Evolutionary conservation across 2,797 vertebrate genomes (phyloP), one percentile per base, ranked within the genome.

Genomic region (Phoxinus dragarum): DNA sequence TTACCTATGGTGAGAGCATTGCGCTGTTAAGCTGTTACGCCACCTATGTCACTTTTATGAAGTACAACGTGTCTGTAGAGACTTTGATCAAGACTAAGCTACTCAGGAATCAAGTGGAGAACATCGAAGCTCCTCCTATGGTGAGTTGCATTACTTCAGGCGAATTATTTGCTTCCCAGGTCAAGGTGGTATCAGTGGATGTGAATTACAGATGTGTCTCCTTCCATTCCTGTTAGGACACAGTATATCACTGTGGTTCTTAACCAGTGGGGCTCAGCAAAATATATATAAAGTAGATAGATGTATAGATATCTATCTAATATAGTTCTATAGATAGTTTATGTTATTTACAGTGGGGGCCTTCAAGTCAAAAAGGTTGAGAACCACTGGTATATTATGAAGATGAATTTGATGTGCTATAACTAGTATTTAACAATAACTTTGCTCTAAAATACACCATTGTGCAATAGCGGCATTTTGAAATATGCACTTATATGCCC

Each of bases 1-100:
- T 99, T 91, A 92, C 94, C 61, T 87, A 96, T 91, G 89, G 82
- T 89, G 98, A 99, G 91, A 99, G 98, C 86, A 68, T 96, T 17
- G 81, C 95, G 7, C 96, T 99, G 74, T 94, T 99, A 67, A n/a
- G 79, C 61, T 96, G 96, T 8, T 99, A 99, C 89, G 73, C 92
- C 88, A 90, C 64, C 90, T 99, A 99, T 27, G 98, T 99, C 90
- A 94, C 96, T 56, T 99, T 99, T 93, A 99, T 99, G 98, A 99
- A 99, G 93, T 98, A 93, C 95, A 99, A 99, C 72, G 91, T 95
- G 89, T 94, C 90, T 82, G 90, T 98, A 19, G 98, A 99, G 94
- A 71, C 74, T 84, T 10, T 93, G 88, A 96, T 97, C 91, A 99
- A 98, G 94, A 90, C 88, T 77, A 38, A 86, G 67, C 87, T 99